Conservation (phyloP, 1,140 invertebrate species). For the Bombus breviceps region DNA sequence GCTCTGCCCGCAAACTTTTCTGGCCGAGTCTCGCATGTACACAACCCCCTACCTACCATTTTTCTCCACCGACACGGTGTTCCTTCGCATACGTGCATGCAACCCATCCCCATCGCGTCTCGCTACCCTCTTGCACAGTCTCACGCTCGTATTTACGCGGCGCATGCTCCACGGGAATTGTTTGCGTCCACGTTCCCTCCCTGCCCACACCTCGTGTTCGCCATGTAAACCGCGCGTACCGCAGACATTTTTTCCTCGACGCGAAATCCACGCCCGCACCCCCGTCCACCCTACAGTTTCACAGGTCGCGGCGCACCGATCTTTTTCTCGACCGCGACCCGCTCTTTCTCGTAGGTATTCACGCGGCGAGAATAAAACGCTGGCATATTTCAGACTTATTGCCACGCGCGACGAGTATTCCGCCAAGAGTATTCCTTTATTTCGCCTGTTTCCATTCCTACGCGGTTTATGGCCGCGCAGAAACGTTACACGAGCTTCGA, state of each 20-base stretch:
- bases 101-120: background rate
- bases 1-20: slow-evolving; percentile 70
- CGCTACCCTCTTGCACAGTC: background rate
- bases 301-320: background rate
- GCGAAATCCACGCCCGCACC: slow-evolving; percentile 19
- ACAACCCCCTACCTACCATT: slow-evolving; percentile 49
- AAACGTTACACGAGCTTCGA: slow-evolving; percentile 59
- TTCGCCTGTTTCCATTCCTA: slow-evolving; percentile 73
- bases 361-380: slow-evolving; percentile 71
- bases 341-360: slow-evolving; percentile 52
- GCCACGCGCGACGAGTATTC: slow-evolving; percentile 52
- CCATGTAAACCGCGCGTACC: slow-evolving; percentile 52
- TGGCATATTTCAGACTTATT: slow-evolving; percentile 78
- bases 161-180: slow-evolving; percentile 49
- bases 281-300: background rate
- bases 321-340: background rate
- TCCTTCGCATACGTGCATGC: slow-evolving; percentile 11
- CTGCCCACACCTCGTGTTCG: slow-evolving; percentile 7
- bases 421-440: slow-evolving; percentile 66
- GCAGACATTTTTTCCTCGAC: slow-evolving; percentile 59
- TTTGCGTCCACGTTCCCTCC: slow-evolving; percentile 35
- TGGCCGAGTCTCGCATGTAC: slow-evolving; percentile 53
- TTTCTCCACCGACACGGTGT: slow-evolving; percentile 33
- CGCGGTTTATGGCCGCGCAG: slow-evolving; percentile 64
- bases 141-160: slow-evolving; percentile 41